phyloP scores from a whole-genome alignment of 2,113 vertebrate species.

The Poeciliopsis turrubarensis region DNA sequence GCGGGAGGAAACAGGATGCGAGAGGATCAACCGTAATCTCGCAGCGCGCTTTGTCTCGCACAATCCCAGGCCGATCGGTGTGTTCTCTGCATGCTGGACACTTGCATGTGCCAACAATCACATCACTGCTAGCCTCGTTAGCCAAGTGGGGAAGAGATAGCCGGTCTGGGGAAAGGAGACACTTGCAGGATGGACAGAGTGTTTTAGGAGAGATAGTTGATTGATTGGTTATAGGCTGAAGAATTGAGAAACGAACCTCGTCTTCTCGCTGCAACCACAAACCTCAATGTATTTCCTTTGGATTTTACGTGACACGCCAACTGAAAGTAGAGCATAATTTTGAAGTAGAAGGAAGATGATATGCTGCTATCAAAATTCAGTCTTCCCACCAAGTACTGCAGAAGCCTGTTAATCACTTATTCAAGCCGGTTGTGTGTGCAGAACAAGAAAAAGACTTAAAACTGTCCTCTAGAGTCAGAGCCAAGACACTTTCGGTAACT shows the following conservation, averaged over 20 bases:
- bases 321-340: background rate
- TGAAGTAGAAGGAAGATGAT: background rate
- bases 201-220: background rate
- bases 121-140: conserved; percentile 46
- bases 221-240: background rate
- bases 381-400: too few relatives aligned
- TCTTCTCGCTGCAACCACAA: background rate
- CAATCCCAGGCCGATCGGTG: conserved; percentile 71
- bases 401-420: too few relatives aligned
- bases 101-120: conserved; percentile 75
- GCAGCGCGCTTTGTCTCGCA: conserved; percentile 74
- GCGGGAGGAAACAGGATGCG: conserved; percentile 78
- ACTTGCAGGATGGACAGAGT: conserved; percentile 17
- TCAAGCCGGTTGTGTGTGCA: too few relatives aligned
- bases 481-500: background rate
- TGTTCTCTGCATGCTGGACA: conserved; percentile 73
- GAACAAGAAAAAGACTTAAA: too few relatives aligned
- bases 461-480: too few relatives aligned
- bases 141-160: conserved; percentile 35
- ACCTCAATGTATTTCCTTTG: background rate
- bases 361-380: too few relatives aligned
- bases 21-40: conserved; percentile 79
- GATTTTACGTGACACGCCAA: background rate
- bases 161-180: conserved; percentile 27
- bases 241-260: background rate